phyloP scores from a whole-genome alignment of 2,888 invertebrate species.

The Xanthorhoe spadicearia region DNA sequence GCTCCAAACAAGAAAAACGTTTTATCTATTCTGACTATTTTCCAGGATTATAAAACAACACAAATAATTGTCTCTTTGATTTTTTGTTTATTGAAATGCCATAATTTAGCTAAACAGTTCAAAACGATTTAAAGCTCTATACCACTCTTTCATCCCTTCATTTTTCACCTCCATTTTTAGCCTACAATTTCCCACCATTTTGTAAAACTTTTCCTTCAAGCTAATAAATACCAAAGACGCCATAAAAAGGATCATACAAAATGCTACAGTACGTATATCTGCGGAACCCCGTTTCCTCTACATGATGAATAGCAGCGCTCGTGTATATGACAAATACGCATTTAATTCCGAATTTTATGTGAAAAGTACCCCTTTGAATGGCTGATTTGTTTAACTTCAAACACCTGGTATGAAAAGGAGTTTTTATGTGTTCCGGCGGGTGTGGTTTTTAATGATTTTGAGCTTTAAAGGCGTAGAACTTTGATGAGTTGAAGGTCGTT shows the following conservation, averaged over 20 bases:
- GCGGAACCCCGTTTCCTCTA: slow-evolving; percentile 37
- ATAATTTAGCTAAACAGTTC: too few species aligned
- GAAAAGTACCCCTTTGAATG: slow-evolving; percentile 34
- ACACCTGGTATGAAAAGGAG: slow-evolving; percentile 30
- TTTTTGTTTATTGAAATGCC: too few species aligned
- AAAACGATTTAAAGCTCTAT: too few species aligned
- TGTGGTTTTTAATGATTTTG: slow-evolving; percentile 18
- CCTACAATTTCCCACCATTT: background rate
- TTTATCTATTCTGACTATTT: too few species aligned
- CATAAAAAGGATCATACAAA: slow-evolving; percentile 32
- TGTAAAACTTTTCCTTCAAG: slow-evolving; percentile 9
- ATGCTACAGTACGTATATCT: slow-evolving; percentile 34
- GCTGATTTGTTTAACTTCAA: slow-evolving; percentile 39
- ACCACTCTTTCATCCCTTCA: too few species aligned
- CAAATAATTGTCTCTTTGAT: too few species aligned
- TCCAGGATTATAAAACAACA: too few species aligned
- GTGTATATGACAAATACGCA: slow-evolving; percentile 41
- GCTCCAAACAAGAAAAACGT: too few species aligned
- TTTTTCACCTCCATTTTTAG: too few species aligned
- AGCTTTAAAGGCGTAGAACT: background rate
- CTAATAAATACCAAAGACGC: slow-evolving; percentile 28
- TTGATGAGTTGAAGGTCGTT: background rate
- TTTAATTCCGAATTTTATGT: slow-evolving; percentile 41
- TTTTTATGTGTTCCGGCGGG: slow-evolving; percentile 19
- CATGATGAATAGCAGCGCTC: slow-evolving; percentile 36